These are phyloP conservation scores for Pontoporia blainvillei DNA, from an alignment of 2,113 vertebrate species.

Conservation along the genomic window DNA sequence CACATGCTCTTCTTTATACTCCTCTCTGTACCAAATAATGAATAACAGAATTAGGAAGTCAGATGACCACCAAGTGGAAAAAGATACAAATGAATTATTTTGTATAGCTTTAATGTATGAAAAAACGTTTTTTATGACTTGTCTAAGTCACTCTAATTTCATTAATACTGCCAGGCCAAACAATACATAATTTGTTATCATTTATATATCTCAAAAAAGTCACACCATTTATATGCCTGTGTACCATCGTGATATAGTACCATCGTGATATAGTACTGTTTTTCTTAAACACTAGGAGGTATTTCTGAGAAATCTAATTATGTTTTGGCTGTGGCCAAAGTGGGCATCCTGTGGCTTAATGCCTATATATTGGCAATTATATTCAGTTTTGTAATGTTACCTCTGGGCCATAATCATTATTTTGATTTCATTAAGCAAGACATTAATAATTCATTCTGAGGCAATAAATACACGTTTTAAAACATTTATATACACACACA, in stretches of 20 bases:
- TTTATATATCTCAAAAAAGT: background rate
- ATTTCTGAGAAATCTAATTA: constrained; percentile 23
- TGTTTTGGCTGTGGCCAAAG: background rate
- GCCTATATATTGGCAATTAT: background rate
- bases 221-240: background rate
- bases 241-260: background rate
- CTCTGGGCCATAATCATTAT: background rate
- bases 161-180: background rate
- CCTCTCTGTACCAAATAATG: background rate
- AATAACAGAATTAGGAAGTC: background rate
- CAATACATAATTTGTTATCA: background rate
- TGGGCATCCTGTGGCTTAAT: background rate
- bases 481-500: background rate
- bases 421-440: constrained; percentile 22
- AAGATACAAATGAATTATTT: background rate
- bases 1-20: background rate
- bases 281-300: background rate
- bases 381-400: background rate
- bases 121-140: background rate
- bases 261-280: background rate
- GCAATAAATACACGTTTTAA: background rate
- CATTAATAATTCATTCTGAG: background rate
- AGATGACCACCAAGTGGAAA: background rate
- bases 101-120: background rate
- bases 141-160: background rate